These are phyloP conservation scores for Eustalomyia histrio DNA, from an alignment of 2,888 invertebrate species.

Conservation along the genomic window DNA sequence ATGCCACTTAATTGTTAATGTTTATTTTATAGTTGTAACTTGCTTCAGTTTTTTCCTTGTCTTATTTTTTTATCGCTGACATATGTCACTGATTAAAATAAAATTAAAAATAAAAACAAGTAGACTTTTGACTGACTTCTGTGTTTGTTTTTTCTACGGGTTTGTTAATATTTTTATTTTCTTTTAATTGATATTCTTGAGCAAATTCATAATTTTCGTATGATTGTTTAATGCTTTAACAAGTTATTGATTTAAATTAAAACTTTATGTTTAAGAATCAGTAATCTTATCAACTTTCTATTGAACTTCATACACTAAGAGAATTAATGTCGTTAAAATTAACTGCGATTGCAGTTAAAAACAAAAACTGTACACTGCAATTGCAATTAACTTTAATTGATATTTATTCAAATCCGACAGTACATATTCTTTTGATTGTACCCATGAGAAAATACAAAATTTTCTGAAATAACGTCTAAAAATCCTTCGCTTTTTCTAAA, in stretches of 20 bases:
- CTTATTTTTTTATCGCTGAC: conserved; percentile 56
- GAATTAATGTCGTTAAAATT: too few species aligned
- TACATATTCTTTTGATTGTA: too few species aligned
- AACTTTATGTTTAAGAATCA: too few species aligned
- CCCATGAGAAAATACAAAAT: too few species aligned
- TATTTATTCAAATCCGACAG: too few species aligned
- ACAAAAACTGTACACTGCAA: too few species aligned
- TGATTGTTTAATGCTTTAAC: background rate
- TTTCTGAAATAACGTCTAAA: too few species aligned
- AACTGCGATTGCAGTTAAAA: too few species aligned
- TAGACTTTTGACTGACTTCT: background rate
- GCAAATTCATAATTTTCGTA: background rate
- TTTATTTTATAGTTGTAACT: conserved; percentile 24
- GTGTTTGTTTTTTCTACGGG: background rate
- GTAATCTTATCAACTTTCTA: too few species aligned
- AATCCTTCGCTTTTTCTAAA: too few species aligned
- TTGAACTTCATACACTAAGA: too few species aligned
- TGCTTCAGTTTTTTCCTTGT: conserved; percentile 16
- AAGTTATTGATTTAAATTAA: background rate
- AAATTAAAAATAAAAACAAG: background rate
- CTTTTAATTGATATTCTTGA: conserved; percentile 7
- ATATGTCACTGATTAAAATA: conserved; percentile 62
- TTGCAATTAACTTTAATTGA: too few species aligned
- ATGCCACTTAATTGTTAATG: conserved; percentile 14
- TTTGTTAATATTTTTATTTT: conserved; percentile 6